phyloP scores from a whole-genome alignment of 2,888 invertebrate species.

The Encarsia formosa region DNA sequence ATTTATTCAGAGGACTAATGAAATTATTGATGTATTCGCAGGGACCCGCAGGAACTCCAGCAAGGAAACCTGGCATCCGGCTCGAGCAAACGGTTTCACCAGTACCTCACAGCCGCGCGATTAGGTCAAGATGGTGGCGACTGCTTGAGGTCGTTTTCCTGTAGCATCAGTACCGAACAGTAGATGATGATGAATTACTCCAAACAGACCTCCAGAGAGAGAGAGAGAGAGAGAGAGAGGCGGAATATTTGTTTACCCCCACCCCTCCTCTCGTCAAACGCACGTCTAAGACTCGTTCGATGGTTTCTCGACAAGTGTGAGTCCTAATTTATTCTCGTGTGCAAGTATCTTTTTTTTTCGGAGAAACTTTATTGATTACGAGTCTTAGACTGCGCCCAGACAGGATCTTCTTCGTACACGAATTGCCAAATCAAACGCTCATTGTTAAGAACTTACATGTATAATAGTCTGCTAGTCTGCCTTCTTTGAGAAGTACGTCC shows the following conservation, averaged over 20 bases:
- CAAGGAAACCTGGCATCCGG: conserved; percentile 68
- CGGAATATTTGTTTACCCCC: too few species aligned
- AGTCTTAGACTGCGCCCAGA: conserved; percentile 17
- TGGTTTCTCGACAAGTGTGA: conserved; percentile 14
- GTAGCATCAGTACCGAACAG: conserved; percentile 64
- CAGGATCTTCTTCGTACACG: too few species aligned
- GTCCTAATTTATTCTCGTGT: conserved; percentile 9
- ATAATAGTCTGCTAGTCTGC: too few species aligned
- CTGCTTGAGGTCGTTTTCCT: conserved; percentile 66
- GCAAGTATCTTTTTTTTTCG: not conserved
- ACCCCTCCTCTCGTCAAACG: too few species aligned
- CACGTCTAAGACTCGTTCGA: conserved; percentile 24
- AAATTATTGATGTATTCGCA: too few species aligned
- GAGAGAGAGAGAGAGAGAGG: too few species aligned
- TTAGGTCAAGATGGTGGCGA: conserved; percentile 79
- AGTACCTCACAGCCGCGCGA: conserved; percentile 75
- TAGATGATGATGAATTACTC: not conserved
- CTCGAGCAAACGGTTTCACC: conserved; percentile 70
- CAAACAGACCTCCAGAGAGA: not conserved
- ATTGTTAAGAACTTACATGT: too few species aligned
- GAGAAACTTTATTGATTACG: conserved; percentile 20
- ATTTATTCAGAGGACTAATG: too few species aligned
- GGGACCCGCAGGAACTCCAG: conserved; percentile 71
- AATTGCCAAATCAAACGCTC: too few species aligned
- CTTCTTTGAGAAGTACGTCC: too few species aligned